Conservation (phyloP, 2,888 invertebrate species). For the Chloromyia formosa region DNA sequence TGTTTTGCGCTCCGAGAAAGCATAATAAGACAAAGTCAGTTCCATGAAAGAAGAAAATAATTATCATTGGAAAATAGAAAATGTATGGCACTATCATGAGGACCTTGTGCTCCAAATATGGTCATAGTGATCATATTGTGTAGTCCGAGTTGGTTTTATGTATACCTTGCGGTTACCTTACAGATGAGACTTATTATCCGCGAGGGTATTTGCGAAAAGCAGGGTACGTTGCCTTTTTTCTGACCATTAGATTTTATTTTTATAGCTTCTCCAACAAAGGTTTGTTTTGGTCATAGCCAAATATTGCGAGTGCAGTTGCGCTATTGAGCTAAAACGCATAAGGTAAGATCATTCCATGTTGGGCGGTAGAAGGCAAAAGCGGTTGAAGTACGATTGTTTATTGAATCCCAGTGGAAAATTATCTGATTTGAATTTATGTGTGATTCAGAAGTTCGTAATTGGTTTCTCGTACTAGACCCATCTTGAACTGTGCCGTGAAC, state of each 20-base stretch:
- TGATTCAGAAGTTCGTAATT: too few relatives aligned
- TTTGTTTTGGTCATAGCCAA: neutral
- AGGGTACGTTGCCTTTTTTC: neutral
- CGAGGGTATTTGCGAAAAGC: neutral
- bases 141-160: neutral
- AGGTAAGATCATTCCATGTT: neutral
- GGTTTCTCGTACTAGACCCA: too few relatives aligned
- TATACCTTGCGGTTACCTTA: neutral
- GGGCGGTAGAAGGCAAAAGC: neutral
- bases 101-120: slow-evolving; percentile 22
- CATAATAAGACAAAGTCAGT: neutral
- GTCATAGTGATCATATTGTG: slow-evolving; percentile 19
- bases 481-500: too few relatives aligned
- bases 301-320: neutral
- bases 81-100: neutral
- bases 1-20: neutral
- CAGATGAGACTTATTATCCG: neutral
- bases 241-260: neutral
- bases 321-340: neutral
- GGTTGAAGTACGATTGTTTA: too few relatives aligned
- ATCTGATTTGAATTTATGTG: too few relatives aligned
- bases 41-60: neutral
- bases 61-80: neutral
- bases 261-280: neutral
- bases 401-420: too few relatives aligned